Percentiles rank a stretch among this genome's conserved stretches.
phyloP scores from a whole-genome alignment of 2,888 invertebrate species.

The Thumatha senex region DNA sequence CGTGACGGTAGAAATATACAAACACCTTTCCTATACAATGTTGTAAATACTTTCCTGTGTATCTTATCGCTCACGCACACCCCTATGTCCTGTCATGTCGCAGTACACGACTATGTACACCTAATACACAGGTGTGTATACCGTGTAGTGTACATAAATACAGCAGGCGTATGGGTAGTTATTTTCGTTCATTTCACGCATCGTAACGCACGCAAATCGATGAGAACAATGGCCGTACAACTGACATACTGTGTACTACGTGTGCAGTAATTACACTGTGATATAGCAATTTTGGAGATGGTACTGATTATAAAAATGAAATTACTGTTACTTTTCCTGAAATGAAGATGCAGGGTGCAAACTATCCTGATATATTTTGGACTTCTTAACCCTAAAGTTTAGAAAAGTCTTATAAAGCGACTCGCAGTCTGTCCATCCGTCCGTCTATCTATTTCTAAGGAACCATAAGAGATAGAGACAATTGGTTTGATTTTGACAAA shows the following conservation, averaged over 20 bases:
- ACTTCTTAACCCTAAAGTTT: too few species aligned
- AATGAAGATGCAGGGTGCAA: not conserved
- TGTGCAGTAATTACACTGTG: slow-evolving; percentile 10
- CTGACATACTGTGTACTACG: slow-evolving; percentile 3
- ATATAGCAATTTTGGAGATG: slow-evolving; percentile 10
- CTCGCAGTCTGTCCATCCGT: too few species aligned
- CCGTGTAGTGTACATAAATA: slow-evolving; percentile 19
- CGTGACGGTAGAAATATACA: too few species aligned
- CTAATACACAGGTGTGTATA: slow-evolving; percentile 29
- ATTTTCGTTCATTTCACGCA: slow-evolving; percentile 67
- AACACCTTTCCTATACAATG: too few species aligned
- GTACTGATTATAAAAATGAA: not conserved
- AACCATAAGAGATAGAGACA: too few species aligned
- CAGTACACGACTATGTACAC: slow-evolving; percentile 16
- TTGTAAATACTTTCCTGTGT: not conserved
- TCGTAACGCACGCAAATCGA: slow-evolving; percentile 46
- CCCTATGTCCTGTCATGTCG: not conserved
- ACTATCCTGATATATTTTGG: too few species aligned
- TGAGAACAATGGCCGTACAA: slow-evolving; percentile 16
- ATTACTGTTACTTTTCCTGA: not conserved
- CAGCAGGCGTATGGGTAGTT: slow-evolving; percentile 48
- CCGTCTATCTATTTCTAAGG: too few species aligned
- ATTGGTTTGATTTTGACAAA: too few species aligned
- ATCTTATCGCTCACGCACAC: not conserved
- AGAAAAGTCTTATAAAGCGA: too few species aligned